These are phyloP conservation scores for Araneus ventricosus DNA, from an alignment of 1,140 invertebrate genomes.

Conservation along the genomic window DNA sequence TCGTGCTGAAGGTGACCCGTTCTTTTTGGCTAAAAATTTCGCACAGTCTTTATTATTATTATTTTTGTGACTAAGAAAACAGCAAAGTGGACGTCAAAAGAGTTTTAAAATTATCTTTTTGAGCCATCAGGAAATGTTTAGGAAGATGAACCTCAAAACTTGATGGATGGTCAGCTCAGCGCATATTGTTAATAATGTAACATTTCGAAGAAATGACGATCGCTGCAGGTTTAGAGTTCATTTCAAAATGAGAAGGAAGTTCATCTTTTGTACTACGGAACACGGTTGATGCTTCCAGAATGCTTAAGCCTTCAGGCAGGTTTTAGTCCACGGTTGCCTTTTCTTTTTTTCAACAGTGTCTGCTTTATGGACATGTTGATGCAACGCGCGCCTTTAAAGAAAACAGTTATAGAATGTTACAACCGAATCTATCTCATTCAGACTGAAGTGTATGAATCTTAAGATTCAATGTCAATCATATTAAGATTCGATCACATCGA, in stretches of 20 bases:
- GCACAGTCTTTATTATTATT: not conserved
- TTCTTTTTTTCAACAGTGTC: not conserved
- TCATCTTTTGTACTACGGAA: slow-evolving; percentile 43
- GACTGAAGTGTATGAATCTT: too few species aligned
- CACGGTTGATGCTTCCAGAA: slow-evolving; percentile 10
- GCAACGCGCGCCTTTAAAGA: too few species aligned
- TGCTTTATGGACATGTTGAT: too few species aligned
- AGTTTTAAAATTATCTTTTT: not conserved
- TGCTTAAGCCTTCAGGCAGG: not conserved
- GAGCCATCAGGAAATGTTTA: slow-evolving; percentile 20
- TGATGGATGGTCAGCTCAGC: slow-evolving; percentile 1
- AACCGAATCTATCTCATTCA: too few species aligned
- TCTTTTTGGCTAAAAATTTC: not conserved
- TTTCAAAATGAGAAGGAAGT: slow-evolving; percentile 28
- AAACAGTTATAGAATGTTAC: too few species aligned
- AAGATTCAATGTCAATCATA: too few species aligned
- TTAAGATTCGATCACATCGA: too few species aligned
- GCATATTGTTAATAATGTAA: slow-evolving; percentile 38
- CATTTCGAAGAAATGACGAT: slow-evolving; percentile 21
- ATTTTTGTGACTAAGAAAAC: not conserved
- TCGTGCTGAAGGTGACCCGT: not conserved
- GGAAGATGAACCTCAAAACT: not conserved
- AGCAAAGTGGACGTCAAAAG: not conserved
- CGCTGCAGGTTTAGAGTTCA: slow-evolving; percentile 37
- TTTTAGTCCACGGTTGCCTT: not conserved